Base-by-base conservation (phyloP, 2,113 vertebrate genomes). In the Silurus meridionalis region DNA sequence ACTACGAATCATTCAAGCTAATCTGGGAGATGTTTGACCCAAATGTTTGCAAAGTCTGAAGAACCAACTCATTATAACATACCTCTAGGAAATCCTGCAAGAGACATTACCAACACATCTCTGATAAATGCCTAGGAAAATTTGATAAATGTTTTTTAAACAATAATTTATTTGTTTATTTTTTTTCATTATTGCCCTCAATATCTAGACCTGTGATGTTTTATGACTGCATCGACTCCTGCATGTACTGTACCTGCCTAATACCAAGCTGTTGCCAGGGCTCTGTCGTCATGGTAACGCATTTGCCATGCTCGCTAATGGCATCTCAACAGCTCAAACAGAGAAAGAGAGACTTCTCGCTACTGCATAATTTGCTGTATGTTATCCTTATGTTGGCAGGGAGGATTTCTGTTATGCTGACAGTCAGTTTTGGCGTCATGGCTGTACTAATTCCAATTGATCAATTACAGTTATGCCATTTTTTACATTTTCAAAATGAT, bases 231-330 rank as follows among this genome's bases (percentile, higher is more conserved):
- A 21, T 28, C 71, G 0, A 14, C 63, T 61, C 25, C 19, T 80
- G 25, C 57, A 28, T 58, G 37, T 86, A 79, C 87, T 58, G 37
- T 86, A 79, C 87, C 72, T 83, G 75, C 64, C 55, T 63, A 77
- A 81, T 78, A 87, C 69, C 21, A 77, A 78, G 82, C 84, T 69
- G 85, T 90, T 90, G 89, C 89, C 64, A 64, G 82, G 84, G 78
- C 66, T 80, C 46, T 57, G 89, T 90, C 53, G 86, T 60, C 85
- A 90, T 88, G 82, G 84, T 72, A 86, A 90, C 87, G 6, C 8
- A 63, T 86, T 37, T 75, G 28, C 83, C 77, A 75, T 84, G 82
- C 80, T 75, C 37, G 72, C 37, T 82, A 71, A 74, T 77, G 61
- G 60, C 69, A 80, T 72, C 79, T 57, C 52, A 75, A 64, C 77